phyloP scores from a whole-genome alignment of 2,797 vertebrate genomes.

The Avahi laniger region DNA sequence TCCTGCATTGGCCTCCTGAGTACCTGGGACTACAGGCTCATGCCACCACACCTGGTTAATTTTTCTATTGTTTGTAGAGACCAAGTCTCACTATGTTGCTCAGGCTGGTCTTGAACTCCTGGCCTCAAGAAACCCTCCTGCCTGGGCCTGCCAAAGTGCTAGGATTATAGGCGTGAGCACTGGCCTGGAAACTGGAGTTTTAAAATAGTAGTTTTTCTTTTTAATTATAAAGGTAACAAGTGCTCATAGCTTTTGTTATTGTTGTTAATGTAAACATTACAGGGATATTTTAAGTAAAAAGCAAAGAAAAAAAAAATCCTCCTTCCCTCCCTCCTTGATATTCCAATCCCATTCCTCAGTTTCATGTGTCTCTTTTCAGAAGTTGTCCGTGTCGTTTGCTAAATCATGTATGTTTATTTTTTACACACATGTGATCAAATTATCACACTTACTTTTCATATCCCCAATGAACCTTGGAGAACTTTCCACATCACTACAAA shows the following conservation, averaged over 20 bases:
- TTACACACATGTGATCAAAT: background rate
- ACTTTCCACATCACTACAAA: background rate
- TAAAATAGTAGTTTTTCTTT: background rate
- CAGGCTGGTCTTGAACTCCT: background rate
- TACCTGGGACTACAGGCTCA: background rate
- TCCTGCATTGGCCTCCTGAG: background rate
- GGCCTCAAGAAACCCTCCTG: background rate
- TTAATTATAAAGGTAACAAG: background rate
- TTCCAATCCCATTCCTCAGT: background rate
- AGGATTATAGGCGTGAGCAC: background rate
- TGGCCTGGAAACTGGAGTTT: background rate
- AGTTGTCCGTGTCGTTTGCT: background rate
- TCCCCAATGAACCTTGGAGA: background rate
- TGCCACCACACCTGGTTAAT: background rate
- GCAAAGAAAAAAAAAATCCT: background rate
- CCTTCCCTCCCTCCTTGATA: background rate
- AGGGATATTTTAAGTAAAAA: background rate
- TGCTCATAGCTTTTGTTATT: background rate
- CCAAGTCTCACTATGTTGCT: background rate
- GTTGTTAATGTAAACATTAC: background rate
- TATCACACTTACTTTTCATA: background rate
- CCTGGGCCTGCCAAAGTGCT: background rate
- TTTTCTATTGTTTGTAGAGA: background rate
- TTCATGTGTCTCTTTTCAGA: background rate
- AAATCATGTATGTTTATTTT: background rate